A percentile compares a stretch with the other conserved stretches of the same genome.
Conservation (phyloP, 2,113 vertebrate species). For the Psittacula cyanocephala region DNA sequence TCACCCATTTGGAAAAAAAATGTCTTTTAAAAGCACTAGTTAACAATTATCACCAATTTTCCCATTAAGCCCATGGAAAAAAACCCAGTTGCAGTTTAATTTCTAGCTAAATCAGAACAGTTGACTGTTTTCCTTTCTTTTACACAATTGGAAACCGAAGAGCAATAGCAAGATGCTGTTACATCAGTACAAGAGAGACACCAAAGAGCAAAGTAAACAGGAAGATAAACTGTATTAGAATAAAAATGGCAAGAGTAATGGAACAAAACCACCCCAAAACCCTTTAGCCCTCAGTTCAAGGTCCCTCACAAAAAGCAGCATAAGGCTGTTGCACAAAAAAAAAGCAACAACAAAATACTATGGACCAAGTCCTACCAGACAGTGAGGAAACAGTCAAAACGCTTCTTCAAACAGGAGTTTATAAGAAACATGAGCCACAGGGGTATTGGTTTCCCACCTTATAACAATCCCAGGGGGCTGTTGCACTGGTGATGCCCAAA, state of each 20-base stretch:
- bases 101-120: slow-evolving; percentile 48
- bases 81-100: slow-evolving; percentile 42
- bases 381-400: neutral
- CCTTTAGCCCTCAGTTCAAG: neutral
- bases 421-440: neutral
- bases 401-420: neutral
- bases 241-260: neutral
- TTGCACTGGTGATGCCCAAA: neutral
- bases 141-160: slow-evolving; percentile 21
- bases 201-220: neutral
- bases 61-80: slow-evolving; percentile 45
- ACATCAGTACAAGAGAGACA: neutral
- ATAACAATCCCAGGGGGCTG: neutral
- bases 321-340: neutral
- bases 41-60: slow-evolving; percentile 54
- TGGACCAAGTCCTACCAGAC: neutral
- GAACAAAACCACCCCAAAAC: neutral
- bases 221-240: neutral
- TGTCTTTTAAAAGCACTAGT: slow-evolving; percentile 19
- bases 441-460: neutral
- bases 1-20: neutral
- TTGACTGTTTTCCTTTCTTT: slow-evolving; percentile 18
- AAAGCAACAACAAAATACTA: neutral
- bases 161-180: slow-evolving; percentile 17
- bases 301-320: neutral